Evolutionary conservation across 1,140 invertebrate genomes (phyloP).

Genomic region (Aethina tumida): DNA sequence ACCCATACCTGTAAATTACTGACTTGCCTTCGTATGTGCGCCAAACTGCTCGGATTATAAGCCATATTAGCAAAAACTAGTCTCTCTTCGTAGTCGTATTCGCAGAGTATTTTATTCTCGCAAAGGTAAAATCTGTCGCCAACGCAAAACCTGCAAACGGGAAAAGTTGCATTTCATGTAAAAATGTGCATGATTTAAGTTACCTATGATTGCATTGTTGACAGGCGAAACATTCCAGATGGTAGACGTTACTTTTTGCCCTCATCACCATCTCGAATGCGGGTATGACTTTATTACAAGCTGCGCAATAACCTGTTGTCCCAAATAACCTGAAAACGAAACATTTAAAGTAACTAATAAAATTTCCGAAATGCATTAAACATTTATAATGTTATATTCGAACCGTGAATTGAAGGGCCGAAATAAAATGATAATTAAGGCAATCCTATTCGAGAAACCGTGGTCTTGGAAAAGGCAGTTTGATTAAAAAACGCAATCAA

Average conservation of each 20-base stretch:
- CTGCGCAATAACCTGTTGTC: slow-evolving; percentile 84
- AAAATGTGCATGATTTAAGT: slow-evolving; percentile 15
- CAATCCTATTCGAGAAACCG: too few species aligned
- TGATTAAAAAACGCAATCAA: slow-evolving; percentile 22
- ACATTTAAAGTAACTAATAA: too few species aligned
- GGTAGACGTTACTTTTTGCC: slow-evolving; percentile 88
- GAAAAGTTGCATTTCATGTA: not conserved
- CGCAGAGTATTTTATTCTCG: slow-evolving; percentile 89
- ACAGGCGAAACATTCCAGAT: slow-evolving; percentile 93
- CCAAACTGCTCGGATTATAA: slow-evolving; percentile 75
- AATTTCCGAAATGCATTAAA: too few species aligned
- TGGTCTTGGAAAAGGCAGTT: slow-evolving; percentile 9
- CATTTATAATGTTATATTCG: too few species aligned
- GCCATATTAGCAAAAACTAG: slow-evolving; percentile 82
- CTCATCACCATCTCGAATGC: slow-evolving; percentile 97
- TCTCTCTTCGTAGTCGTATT: slow-evolving; percentile 88
- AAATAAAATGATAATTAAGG: too few species aligned
- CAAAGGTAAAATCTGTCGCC: slow-evolving; percentile 87
- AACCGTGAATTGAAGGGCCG: slow-evolving; percentile 8
- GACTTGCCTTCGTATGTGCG: slow-evolving; percentile 79
- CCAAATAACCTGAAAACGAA: slow-evolving; percentile 69
- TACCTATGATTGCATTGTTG: slow-evolving; percentile 94
- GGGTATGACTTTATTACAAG: slow-evolving; percentile 87
- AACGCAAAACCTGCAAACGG: slow-evolving; percentile 77
- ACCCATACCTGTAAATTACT: slow-evolving; percentile 57